Conservation (phyloP, 2,888 invertebrate species). For the Atherix ibis region DNA sequence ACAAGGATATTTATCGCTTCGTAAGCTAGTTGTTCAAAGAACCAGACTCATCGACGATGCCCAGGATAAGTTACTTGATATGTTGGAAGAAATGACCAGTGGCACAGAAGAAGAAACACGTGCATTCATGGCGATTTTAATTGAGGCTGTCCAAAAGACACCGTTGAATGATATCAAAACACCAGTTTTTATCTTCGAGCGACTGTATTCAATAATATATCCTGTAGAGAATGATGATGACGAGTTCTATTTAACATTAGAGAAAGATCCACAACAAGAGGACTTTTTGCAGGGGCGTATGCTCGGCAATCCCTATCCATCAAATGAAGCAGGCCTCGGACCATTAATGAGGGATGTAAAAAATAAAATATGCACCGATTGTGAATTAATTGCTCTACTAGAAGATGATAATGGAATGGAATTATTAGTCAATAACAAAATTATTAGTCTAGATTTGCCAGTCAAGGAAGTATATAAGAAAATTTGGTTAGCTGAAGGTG, state of each 20-base stretch:
- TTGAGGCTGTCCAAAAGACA: conserved; percentile 85
- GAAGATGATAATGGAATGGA: conserved; percentile 99
- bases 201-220: conserved; percentile 91
- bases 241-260: conserved; percentile 89
- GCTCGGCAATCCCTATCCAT: conserved; percentile 96
- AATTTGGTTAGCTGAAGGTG: conserved; percentile 75
- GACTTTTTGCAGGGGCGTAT: conserved; percentile 92
- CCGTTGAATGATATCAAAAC: conserved; percentile 85
- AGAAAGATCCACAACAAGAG: conserved; percentile 98
- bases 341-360: conserved; percentile 97
- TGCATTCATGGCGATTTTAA: conserved; percentile 93
- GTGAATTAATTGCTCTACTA: conserved; percentile 90
- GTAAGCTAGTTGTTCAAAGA: conserved; percentile 82
- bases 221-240: conserved; percentile 95
- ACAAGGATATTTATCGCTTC: conserved; percentile 82
- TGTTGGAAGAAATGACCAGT: conserved; percentile 89
- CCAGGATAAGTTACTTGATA: conserved; percentile 81
- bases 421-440: conserved; percentile 91
- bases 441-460: conserved; percentile 89
- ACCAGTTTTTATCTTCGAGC: conserved; percentile 94
- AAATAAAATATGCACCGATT: conserved; percentile 96
- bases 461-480: conserved; percentile 82
- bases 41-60: conserved; percentile 92
- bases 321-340: conserved; percentile 83
- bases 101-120: conserved; percentile 92